Conservation (phyloP, 2,113 vertebrate genomes). For the Phodopus roborovskii region DNA sequence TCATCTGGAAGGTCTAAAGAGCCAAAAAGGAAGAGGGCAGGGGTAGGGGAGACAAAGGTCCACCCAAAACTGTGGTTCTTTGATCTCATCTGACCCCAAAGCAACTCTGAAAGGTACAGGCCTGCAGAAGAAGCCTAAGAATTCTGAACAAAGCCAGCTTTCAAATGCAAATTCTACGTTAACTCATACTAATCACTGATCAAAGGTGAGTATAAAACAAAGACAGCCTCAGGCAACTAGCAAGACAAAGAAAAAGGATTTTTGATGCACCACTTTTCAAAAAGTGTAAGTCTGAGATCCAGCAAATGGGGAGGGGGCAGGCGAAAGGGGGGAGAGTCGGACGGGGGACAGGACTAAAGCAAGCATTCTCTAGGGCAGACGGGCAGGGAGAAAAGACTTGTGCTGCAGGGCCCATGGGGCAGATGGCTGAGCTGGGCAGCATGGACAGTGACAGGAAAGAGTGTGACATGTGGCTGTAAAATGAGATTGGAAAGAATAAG, state of each 20-base stretch:
- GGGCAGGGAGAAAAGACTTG: background rate
- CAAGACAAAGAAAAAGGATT: background rate
- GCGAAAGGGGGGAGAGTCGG: no score
- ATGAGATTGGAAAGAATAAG: background rate
- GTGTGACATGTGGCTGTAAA: accelerated
- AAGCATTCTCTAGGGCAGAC: background rate
- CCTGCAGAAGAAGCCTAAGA: background rate
- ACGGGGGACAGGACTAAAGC: no score
- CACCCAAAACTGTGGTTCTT: background rate
- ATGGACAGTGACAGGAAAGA: background rate
- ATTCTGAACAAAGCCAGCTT: constrained; percentile 1
- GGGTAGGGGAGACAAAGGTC: background rate
- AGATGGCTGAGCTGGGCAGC: accelerated
- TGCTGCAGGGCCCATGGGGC: accelerated
- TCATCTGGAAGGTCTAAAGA: background rate
- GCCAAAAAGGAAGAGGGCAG: background rate
- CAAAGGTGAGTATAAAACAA: background rate
- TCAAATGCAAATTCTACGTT: background rate
- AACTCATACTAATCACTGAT: background rate
- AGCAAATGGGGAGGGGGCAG: background rate
- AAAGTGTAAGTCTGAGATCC: background rate
- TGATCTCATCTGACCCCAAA: background rate
- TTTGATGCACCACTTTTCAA: background rate
- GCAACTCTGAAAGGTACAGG: background rate
- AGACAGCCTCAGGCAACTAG: background rate